phyloP scores from a whole-genome alignment of 2,797 vertebrate genomes.

The Muscicapa striata region DNA sequence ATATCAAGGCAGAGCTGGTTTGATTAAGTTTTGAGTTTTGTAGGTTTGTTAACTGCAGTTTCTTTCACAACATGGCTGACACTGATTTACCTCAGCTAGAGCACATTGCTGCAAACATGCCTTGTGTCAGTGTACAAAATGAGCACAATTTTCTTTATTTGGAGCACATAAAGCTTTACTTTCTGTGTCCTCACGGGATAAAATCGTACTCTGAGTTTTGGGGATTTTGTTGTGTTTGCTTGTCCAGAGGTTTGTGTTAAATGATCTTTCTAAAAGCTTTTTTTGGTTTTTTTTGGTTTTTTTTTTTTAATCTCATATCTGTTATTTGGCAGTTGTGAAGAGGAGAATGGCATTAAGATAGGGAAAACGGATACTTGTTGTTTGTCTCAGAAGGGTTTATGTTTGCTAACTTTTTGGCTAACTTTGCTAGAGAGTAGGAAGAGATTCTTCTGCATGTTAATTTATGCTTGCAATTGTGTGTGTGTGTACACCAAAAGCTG shows the following conservation, averaged over 20 bases:
- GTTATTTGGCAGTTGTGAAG: background rate
- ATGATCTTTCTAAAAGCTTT: background rate
- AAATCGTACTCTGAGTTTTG: background rate
- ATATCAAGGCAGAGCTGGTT: background rate
- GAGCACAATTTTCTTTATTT: background rate
- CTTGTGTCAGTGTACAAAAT: conserved; percentile 3
- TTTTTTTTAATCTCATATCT: background rate
- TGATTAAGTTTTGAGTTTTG: conserved; percentile 11
- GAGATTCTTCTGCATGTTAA: background rate
- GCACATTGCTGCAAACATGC: conserved; percentile 17
- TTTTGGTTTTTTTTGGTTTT: background rate
- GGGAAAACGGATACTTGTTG: background rate
- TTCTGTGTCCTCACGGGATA: conserved; percentile 6
- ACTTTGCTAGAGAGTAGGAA: background rate
- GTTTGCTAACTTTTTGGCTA: background rate
- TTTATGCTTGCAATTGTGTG: background rate
- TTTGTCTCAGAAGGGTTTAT: background rate
- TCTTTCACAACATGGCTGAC: conserved; percentile 64
- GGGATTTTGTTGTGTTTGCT: background rate
- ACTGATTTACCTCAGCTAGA: conserved; percentile 11
- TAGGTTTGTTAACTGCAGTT: conserved; percentile 45
- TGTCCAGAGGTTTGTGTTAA: background rate
- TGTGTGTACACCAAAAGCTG: background rate
- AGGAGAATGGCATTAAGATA: background rate
- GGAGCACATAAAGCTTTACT: background rate